These are phyloP conservation scores for Phrynocephalus versicolor DNA, from an alignment of 2,113 vertebrate species.

Conservation along the genomic window DNA sequence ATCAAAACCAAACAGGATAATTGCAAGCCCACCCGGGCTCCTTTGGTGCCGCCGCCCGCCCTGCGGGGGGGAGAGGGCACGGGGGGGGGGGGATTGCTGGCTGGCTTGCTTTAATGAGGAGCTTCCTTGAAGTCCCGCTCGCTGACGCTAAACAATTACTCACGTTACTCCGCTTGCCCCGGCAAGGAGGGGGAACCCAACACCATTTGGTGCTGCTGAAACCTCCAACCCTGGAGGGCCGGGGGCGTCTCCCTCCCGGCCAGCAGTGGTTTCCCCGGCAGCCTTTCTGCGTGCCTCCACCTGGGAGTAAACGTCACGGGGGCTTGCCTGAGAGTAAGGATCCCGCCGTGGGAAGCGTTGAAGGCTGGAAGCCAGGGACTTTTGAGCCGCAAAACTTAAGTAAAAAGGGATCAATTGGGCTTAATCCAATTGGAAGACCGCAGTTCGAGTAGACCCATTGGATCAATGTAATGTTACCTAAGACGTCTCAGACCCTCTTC, in stretches of 20 bases:
- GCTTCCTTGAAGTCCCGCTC: slow-evolving; percentile 47
- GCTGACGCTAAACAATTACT: slow-evolving; percentile 63
- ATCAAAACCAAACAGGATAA: slow-evolving; percentile 75
- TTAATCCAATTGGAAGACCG: no score
- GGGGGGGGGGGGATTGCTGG: slow-evolving; percentile 58
- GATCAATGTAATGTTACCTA: no score
- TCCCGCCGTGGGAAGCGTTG: neutral
- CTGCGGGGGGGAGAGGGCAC: neutral
- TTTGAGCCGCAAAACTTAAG: neutral
- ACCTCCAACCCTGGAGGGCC: neutral
- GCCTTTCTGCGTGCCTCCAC: neutral
- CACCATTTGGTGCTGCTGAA: rapidly evolving
- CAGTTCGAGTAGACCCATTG: no score
- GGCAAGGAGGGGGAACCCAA: slow-evolving; percentile 14
- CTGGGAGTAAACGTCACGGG: neutral
- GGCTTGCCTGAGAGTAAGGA: no score
- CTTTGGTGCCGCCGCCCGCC: slow-evolving; percentile 49
- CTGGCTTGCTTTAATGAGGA: slow-evolving; percentile 70
- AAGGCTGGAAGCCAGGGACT: neutral
- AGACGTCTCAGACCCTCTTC: no score
- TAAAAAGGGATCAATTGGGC: no score
- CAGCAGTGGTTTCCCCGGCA: no score
- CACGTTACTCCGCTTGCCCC: slow-evolving; percentile 55
- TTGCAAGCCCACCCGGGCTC: slow-evolving; percentile 68
- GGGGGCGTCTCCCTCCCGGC: no score